These are phyloP conservation scores for Sebastes dallii DNA, from an alignment of 2,797 vertebrate species.

Conservation along the genomic window DNA sequence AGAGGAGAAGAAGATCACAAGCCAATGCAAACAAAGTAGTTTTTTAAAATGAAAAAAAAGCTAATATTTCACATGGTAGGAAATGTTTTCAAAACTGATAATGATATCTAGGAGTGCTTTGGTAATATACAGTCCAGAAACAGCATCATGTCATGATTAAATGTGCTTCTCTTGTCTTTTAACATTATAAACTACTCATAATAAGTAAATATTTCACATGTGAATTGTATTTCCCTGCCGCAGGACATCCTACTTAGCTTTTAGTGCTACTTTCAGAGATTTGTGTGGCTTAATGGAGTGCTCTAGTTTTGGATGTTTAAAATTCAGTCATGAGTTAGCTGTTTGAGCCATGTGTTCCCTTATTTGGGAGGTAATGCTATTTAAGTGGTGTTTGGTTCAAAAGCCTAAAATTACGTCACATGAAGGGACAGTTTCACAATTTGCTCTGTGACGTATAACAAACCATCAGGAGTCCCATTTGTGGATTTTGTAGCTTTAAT, in stretches of 20 bases:
- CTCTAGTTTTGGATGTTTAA: conserved; percentile 1
- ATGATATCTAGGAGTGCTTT: not conserved
- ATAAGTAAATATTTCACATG: not conserved
- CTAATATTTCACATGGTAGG: not conserved
- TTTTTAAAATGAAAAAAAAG: not conserved
- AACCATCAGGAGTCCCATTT: not conserved
- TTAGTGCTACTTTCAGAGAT: conserved; percentile 9
- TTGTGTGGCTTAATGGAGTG: conserved; percentile 3
- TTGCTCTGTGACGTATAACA: not conserved
- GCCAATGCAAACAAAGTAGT: not conserved
- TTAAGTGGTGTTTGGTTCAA: not conserved
- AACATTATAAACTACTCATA: not conserved
- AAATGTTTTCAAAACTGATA: not conserved
- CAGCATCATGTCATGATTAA: not conserved
- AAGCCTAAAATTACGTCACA: not conserved
- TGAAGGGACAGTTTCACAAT: not conserved
- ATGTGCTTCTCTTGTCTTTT: not conserved
- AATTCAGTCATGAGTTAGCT: not conserved
- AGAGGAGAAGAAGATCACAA: not conserved
- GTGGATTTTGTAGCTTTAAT: not conserved
- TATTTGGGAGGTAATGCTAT: not conserved
- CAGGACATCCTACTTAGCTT: not conserved
- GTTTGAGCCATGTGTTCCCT: not conserved
- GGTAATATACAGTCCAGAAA: not conserved
- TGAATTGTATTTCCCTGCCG: not conserved